Base-by-base conservation (phyloP, 2,113 vertebrate species). In the Macrotus californicus region DNA sequence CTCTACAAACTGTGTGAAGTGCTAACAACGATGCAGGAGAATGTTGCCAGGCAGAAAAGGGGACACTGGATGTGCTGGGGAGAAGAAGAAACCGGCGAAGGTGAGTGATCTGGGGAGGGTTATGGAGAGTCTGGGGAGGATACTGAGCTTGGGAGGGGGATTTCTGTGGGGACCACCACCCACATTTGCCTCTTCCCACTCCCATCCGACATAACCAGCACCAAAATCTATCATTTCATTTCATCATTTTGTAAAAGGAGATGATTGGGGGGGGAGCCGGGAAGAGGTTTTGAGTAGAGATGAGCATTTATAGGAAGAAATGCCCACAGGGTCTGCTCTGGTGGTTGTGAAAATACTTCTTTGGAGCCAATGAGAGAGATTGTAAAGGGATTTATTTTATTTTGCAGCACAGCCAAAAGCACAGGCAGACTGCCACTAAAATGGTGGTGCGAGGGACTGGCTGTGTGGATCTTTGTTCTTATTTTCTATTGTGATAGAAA, bases 381-480 rank as follows among this genome's bases (percentile, higher is more conserved):
- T 96, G 96, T 93, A 91, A 95, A 96, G 96, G 96, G 97, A 97
- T 97, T 97, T 97, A 95, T 97, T 97, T 96, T 84, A 70, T 95
- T 96, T 94, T 97, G 96, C 94, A 94, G 91, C 48, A 48, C 56
- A 81, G 97, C 96, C 97, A 96, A 94, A 94, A 97, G 93, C 86
- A 82, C 77, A 96, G 82, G 82, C 93, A 54, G 79, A 26, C 87
- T 73, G 43, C 56, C 43, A 89, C 92, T 90, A 75, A 95, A 87
- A 97, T 94, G 97, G 91, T 12, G 11, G 86, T 69, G 56, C 0
- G 4, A 50, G 81, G 92, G 39, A 83, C 69, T 46, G 72, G 50
- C 73, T 76, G 21, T 52, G 84, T 79, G 91, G 73, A 52, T 79
- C 81, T 93, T 95, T 96, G 95, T 96, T 91, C 94, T 79, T 91